Evolutionary conservation across 2,888 invertebrate species (phyloP).

Genomic region (Aporophyla lueneburgensis): DNA sequence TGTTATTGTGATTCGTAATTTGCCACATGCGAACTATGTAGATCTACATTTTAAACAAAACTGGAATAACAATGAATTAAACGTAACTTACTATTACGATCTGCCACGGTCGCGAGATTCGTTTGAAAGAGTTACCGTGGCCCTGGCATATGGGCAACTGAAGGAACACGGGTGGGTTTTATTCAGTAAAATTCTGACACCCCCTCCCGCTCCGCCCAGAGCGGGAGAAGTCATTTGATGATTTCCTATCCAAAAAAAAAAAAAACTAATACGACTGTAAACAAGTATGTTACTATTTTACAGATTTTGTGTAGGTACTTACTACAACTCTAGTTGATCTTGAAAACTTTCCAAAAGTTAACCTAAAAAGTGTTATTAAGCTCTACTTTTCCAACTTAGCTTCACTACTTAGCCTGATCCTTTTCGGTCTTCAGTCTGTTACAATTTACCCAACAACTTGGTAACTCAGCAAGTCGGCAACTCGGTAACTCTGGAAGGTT

Average conservation of each 20-base stretch:
- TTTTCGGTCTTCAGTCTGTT: neutral
- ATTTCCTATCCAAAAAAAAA: too few species aligned
- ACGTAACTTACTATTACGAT: neutral
- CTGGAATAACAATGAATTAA: neutral
- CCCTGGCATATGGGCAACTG: too few species aligned
- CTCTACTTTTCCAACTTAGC: conserved; percentile 8
- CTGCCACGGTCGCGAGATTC: too few species aligned
- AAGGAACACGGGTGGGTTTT: too few species aligned
- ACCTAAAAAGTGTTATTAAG: neutral
- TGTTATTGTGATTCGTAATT: too few species aligned
- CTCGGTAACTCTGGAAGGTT: neutral
- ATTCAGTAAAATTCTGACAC: too few species aligned
- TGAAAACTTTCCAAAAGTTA: conserved; percentile 4
- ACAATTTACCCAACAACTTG: neutral
- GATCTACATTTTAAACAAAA: neutral
- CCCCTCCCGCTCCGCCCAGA: too few species aligned
- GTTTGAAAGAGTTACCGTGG: too few species aligned
- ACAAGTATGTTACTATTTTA: conserved; percentile 4
- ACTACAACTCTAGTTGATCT: neutral
- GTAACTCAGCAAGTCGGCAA: neutral
- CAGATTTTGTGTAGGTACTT: conserved; percentile 18
- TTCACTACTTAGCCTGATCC: neutral
- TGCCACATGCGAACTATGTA: too few species aligned
- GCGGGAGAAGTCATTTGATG: too few species aligned
- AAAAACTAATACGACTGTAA: neutral